Conservation (phyloP, 1,140 invertebrate species). For the Macrostomum lignano region DNA sequence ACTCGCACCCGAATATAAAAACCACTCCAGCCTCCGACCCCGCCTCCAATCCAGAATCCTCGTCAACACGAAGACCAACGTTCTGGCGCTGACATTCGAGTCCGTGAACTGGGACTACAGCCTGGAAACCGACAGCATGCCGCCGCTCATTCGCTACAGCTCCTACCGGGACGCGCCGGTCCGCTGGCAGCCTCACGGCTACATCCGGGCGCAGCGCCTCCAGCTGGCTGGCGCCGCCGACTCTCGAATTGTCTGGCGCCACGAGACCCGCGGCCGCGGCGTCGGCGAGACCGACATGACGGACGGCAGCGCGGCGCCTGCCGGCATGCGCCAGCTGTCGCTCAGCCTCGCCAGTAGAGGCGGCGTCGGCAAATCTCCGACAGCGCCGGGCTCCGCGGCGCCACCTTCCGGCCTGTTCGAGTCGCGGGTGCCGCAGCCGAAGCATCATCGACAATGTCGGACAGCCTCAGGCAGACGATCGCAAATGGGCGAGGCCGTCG, state of each 20-base stretch:
- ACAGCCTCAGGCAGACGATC: too few species aligned
- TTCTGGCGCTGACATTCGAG: slow-evolving; percentile 25
- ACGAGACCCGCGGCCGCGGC: neutral
- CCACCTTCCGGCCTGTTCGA: too few species aligned
- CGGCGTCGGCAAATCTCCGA: too few species aligned
- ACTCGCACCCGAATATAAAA: too few species aligned
- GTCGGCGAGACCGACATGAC: neutral
- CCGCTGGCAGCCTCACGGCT: slow-evolving; percentile 15
- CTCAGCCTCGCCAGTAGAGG: too few species aligned
- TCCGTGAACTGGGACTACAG: slow-evolving; percentile 22
- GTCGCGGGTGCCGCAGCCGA: too few species aligned
- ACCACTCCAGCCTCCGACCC: too few species aligned
- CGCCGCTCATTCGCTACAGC: slow-evolving; percentile 16
- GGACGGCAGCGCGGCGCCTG: too few species aligned
- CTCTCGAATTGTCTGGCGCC: slow-evolving; percentile 13
- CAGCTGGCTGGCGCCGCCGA: slow-evolving; percentile 17
- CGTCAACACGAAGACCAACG: slow-evolving; percentile 19
- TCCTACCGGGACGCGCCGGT: slow-evolving; percentile 18
- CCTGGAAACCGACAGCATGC: slow-evolving; percentile 19
- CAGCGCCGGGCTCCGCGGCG: too few species aligned
- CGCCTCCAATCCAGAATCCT: too few species aligned
- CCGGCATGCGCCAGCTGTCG: too few species aligned
- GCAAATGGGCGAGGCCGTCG: neutral
- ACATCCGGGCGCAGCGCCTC: slow-evolving; percentile 20
- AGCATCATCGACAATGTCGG: too few species aligned